phyloP scores from a whole-genome alignment of 37 sponge, comb jelly and placozoan genomes.

The Eunapius fragilis region DNA sequence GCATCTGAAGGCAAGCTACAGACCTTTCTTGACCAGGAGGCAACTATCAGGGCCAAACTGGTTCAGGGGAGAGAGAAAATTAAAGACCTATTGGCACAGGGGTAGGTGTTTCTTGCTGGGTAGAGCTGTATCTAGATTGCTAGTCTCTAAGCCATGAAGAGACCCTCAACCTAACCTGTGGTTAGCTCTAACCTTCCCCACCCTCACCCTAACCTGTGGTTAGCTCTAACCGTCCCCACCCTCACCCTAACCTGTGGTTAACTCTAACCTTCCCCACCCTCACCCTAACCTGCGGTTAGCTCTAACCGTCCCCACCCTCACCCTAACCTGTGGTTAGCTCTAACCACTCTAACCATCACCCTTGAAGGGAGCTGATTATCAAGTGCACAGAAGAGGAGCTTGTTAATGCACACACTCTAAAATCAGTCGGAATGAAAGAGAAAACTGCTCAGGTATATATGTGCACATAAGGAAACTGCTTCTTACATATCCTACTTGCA shows the following conservation, averaged over 20 bases:
- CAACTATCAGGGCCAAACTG: neutral
- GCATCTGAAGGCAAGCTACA: neutral
- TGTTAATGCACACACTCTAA: neutral
- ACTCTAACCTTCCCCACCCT: too few relatives aligned
- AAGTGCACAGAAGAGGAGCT: neutral
- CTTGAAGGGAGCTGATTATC: neutral
- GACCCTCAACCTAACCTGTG: too few relatives aligned
- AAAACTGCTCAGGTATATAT: neutral
- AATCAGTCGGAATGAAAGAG: neutral
- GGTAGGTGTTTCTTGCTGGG: too few relatives aligned
- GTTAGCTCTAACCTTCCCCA: too few relatives aligned
- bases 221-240: too few relatives aligned
- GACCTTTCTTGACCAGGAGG: neutral
- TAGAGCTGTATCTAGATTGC: too few relatives aligned
- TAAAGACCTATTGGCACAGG: neutral
- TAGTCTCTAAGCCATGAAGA: too few relatives aligned
- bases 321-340: neutral
- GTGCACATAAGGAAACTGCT: neutral
- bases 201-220: too few relatives aligned
- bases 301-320: too few relatives aligned
- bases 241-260: too few relatives aligned
- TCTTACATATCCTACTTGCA: neutral
- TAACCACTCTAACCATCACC: neutral
- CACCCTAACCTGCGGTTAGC: too few relatives aligned
- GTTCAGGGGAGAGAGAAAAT: neutral